Evolutionary conservation across 1,140 invertebrate genomes (phyloP), one percentile per base, ranked within the genome.

Genomic region (Pseudachorutes palmiensis): DNA sequence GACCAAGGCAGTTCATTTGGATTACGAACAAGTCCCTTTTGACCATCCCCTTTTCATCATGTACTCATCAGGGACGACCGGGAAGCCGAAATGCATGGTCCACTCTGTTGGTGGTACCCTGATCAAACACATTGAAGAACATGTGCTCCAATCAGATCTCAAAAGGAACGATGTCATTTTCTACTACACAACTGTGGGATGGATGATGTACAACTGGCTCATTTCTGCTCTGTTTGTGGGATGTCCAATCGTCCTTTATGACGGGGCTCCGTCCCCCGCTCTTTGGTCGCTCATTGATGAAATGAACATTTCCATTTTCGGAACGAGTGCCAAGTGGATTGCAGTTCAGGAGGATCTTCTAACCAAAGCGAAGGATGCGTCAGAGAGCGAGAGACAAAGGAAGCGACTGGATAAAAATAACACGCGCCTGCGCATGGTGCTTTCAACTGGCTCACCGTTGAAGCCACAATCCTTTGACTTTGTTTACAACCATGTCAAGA

Each of bases 191-290:
- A 84, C 83, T 5, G 82, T 81, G 75, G 84, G 84, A 29, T 85
- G 83, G 84, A 85, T 85, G 82, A 84, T 85, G 83, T 86, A 83
- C 82, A 84, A 86, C 74, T 85, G 83, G 83, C 66, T 83, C 62
- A 76, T 82, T 22, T 71, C 74, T 16, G 74, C 76, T 2, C 70
- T 81, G 28, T 75, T 75, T 30, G 74, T 80, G 3, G 84, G 84
- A 9, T 78, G 80, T 16, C 74, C 81, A n/a, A 78, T 85, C 51
- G 80, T 85, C 19, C 73, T 85, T 1, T 86, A 84, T 75, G 84
- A 85, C 75, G 84, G 84, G 24, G 83, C 82, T 33, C 84, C 84
- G 68, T 74, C 76, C n/a, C 77, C 78, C 66, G 74, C 80, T 2
- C 70, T 86, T 1, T 83, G 83, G 79, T 81, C 83, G 72, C 73